Conservation (phyloP, 2,888 invertebrate genomes). For the Cantharis rufa region DNA sequence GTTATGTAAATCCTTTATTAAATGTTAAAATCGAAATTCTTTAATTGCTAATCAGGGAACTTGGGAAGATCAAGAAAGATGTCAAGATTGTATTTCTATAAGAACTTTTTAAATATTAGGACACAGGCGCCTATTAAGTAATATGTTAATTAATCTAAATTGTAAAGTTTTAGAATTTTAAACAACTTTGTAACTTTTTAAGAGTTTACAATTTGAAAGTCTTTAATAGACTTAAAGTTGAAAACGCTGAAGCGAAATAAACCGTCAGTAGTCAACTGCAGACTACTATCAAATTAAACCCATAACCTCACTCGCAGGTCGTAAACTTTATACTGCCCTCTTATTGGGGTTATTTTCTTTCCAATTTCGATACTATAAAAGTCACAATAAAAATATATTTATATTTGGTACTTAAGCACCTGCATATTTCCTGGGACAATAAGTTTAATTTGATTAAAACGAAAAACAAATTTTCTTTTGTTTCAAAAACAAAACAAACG, state of each 20-base stretch:
- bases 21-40: background rate
- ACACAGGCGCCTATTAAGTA: background rate
- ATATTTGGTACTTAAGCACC: background rate
- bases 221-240: conserved; percentile 28
- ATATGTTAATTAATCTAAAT: conserved; percentile 19
- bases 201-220: conserved; percentile 26
- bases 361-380: conserved; percentile 43
- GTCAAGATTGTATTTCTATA: background rate
- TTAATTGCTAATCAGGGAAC: background rate
- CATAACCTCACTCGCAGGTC: conserved; percentile 37
- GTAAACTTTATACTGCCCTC: conserved; percentile 40
- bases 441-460: background rate
- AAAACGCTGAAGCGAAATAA: conserved; percentile 27
- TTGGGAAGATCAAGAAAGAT: background rate
- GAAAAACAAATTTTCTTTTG: background rate
- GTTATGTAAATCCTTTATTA: background rate
- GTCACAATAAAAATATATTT: conserved; percentile 34
- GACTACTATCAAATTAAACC: conserved; percentile 27
- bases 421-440: background rate
- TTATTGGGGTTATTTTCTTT: conserved; percentile 41
- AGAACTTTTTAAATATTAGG: background rate
- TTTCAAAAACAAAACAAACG: background rate
- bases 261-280: conserved; percentile 26
- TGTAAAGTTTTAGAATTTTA: conserved; percentile 21
- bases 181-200: conserved; percentile 26